Base-by-base conservation (phyloP, 1,140 invertebrate species). In the Euwallacea fornicatus region DNA sequence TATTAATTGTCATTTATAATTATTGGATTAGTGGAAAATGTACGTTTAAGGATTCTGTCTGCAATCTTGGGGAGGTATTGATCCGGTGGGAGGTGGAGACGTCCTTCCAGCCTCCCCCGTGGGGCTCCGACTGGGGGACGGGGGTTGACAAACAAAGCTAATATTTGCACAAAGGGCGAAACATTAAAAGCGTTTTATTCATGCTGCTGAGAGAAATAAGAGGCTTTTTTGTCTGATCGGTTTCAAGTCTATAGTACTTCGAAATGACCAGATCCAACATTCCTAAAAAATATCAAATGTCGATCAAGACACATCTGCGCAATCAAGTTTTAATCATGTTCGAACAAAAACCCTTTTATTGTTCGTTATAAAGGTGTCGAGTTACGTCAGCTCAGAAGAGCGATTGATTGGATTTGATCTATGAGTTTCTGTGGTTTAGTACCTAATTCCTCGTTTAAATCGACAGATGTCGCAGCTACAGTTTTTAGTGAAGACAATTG, bases 101-200 rank as follows among this genome's bases (percentile, higher is more conserved):
- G 21, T 33, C 21, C 21, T 33, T 33, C 21, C 21, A 33, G 21
- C 21, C 21, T 33, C 21, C 21, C 21, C 21, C 4, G 21, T 33
- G 21, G 21, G 21, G 21, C 21, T 33, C 21, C 21, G 21, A 2
- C 4, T 3, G 54, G 54, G 15, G 11, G n/a, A n/a, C 15, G 11
- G 54, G 54, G 54, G 8, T 15, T 16, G 54, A 56, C 46, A 50
- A 50, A 50, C 46, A 76, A 76, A 76, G 75, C 75, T 73, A 76
- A 76, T 76, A 76, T 76, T 76, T 75, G 74, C 72, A 71, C 66
- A 75, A 73, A 75, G 73, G 73, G 75, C 60, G 72, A 76, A 65
- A 76, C 75, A 76, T 70, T 76, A 76, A 76, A 75, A 76, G 75
- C 75, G 68, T 76, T 76, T 76, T 74, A 33, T 33, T 33, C 21